Percentiles rank a stretch among this genome's conserved stretches.
Evolutionary conservation across 2,888 invertebrate genomes (phyloP).

Genomic region (Oligia latruncula): DNA sequence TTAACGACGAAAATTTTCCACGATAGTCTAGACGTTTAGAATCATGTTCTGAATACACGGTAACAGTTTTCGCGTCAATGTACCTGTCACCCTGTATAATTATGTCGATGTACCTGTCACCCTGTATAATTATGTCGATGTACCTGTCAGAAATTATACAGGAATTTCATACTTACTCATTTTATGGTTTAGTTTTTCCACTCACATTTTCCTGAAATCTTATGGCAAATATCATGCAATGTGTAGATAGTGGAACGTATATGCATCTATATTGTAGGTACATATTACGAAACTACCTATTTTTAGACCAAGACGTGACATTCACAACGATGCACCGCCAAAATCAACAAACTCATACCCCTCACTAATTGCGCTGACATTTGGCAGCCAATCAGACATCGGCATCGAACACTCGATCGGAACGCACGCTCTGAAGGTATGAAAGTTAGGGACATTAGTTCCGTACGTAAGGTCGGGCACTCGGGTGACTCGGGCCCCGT

Average conservation of each 20-base stretch:
- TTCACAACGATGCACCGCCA: constrained; percentile 37
- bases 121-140: background rate
- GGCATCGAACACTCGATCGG: constrained; percentile 22
- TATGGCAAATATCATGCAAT: background rate
- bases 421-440: constrained; percentile 25
- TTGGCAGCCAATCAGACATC: constrained; percentile 48
- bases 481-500: constrained; percentile 52
- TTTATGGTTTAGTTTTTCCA: background rate
- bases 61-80: background rate
- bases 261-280: background rate
- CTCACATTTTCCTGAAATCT: background rate
- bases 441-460: constrained; percentile 34
- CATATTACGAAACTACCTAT: constrained; percentile 26
- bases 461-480: constrained; percentile 52
- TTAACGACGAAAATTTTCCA: no score
- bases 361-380: constrained; percentile 53
- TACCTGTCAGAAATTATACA: no score
- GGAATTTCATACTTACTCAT: background rate
- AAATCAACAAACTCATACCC: constrained; percentile 33
- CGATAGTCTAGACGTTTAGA: no score
- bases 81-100: background rate
- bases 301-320: constrained; percentile 33
- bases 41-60: no score
- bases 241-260: background rate
- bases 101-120: background rate